Base-by-base conservation (phyloP, 2,797 vertebrate genomes). In the Buceros bicornis region DNA sequence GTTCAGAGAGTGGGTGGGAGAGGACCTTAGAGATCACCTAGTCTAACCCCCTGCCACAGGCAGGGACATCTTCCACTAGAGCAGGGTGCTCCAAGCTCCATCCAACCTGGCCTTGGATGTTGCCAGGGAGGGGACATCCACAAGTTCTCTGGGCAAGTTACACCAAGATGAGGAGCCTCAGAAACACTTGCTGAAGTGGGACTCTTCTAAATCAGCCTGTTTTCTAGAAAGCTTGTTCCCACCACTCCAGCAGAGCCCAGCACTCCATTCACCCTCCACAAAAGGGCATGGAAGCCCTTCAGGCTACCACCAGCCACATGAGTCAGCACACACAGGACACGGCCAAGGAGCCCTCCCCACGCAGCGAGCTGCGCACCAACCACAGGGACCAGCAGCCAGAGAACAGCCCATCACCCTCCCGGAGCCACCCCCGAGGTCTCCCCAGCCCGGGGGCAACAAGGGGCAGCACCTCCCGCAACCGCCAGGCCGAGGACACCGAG, bases 341-440 rank as follows among this genome's bases (percentile, higher is more conserved):
- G 0, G 10, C 0, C 77, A 6, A 8, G 37, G 37, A 58, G 24
- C 8, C 6, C 28, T 37, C 7, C 35, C 16, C 62, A 13, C 2
- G 1, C 54, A 25, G 9, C 22, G 0, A 31, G 12, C 89, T 6
- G 1, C 0, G 2, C 2, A 0, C 10, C 9, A 3, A 4, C 26
- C 45, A 31, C 58, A 10, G 5, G 5, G 2, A 50, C n/a, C 13
- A 60, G 5, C 48, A 2, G 16, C 25, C 21, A 17, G 4, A 31
- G 10, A 6, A 28, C 21, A 16, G 16, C 4, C 40, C 45, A 25
- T 2, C 33, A 2, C 26, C 43, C 51, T 21, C 25, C 51, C 47
- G 33, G 7, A 0, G 15, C 13, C 40, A 9, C 8, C 43, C 7
- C 25, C 14, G 3, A 8, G 24, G 40, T 64, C 14, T 4, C 8